phyloP scores from a whole-genome alignment of 2,797 vertebrate genomes.

The Babyrousa celebensis region DNA sequence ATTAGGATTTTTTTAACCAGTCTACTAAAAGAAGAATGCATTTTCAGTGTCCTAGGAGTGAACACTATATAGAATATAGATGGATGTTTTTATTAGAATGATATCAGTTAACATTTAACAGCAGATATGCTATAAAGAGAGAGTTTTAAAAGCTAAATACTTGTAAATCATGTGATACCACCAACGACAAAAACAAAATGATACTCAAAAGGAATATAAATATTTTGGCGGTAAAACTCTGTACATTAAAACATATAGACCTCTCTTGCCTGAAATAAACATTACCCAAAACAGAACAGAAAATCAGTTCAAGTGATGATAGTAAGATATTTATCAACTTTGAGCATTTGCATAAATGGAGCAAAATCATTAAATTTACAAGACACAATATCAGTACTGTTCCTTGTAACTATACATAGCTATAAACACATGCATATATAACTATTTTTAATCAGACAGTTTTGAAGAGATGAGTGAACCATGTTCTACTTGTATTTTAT shows the following conservation, averaged over 20 bases:
- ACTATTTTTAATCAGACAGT: neutral
- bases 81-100: neutral
- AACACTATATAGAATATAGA: neutral
- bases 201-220: neutral
- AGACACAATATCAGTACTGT: neutral
- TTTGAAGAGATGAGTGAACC: conserved; percentile 49
- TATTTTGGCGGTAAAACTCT: conserved; percentile 9
- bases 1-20: neutral
- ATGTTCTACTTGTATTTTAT: neutral
- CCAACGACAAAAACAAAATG: neutral
- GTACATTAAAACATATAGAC: neutral
- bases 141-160: neutral
- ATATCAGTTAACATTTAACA: neutral
- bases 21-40: neutral
- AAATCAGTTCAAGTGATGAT: neutral
- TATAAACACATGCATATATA: neutral
- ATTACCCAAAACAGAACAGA: neutral
- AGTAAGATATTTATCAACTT: neutral
- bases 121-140: neutral
- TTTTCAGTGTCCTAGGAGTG: neutral
- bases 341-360: neutral
- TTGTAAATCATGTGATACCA: neutral
- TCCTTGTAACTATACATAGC: neutral
- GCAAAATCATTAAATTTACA: conserved; percentile 37
- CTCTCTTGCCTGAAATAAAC: neutral